Percentiles rank a stretch among this genome's conserved stretches.
phyloP scores from a whole-genome alignment of 2,888 invertebrate species.

The Aphidius colemani region DNA sequence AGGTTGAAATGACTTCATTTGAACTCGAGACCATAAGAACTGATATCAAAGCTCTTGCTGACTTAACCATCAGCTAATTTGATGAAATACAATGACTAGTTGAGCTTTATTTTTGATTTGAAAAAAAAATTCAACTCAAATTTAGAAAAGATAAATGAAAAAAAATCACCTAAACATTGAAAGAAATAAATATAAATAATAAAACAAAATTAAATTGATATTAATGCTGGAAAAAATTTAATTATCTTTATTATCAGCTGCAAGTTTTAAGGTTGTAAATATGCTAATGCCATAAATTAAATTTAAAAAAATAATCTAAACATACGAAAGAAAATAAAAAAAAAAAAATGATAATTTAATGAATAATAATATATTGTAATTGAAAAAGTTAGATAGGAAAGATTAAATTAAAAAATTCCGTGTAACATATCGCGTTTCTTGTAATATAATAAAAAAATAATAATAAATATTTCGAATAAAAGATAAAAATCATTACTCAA shows the following conservation, averaged over 20 bases:
- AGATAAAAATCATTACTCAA: not conserved
- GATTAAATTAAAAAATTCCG: too few species aligned
- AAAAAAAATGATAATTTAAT: conserved; percentile 15
- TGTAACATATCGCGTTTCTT: too few species aligned
- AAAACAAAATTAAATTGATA: conserved; percentile 24
- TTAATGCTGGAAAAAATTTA: conserved; percentile 29
- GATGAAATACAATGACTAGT: too few species aligned
- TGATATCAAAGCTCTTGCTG: too few species aligned
- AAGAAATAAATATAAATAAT: conserved; percentile 16
- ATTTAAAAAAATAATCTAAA: conserved; percentile 1
- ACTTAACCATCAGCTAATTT: too few species aligned
- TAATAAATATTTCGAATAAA: not conserved
- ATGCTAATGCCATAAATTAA: conserved; percentile 29
- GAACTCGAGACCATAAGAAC: too few species aligned
- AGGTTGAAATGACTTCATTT: too few species aligned
- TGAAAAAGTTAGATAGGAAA: conserved; percentile 15
- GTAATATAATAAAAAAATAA: not conserved
- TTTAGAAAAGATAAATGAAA: not conserved
- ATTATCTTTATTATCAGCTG: conserved; percentile 48
- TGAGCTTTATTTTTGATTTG: too few species aligned
- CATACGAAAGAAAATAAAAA: conserved; percentile 14
- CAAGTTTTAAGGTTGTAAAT: conserved; percentile 56
- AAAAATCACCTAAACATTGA: not conserved
- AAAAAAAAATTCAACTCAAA: too few species aligned
- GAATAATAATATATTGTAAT: conserved; percentile 9